These are phyloP conservation scores for Chymomyza costata DNA, from an alignment of 1,140 invertebrate genomes.

Conservation along the genomic window DNA sequence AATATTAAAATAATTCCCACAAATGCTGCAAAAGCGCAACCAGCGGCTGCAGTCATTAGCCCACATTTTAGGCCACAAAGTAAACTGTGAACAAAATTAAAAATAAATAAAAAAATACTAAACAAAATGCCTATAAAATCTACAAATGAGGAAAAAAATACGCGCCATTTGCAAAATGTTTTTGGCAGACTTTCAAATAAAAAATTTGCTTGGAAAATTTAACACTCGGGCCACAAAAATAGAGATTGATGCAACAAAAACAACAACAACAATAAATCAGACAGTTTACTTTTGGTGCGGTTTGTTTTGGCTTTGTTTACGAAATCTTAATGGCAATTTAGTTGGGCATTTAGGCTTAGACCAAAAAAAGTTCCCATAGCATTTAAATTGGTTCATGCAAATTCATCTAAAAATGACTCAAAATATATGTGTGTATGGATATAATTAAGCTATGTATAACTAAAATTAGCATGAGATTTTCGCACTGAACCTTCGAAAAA, in stretches of 20 bases:
- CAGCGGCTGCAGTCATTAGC: constrained; percentile 54
- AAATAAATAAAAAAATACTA: constrained; percentile 13
- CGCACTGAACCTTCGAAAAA: constrained; percentile 24
- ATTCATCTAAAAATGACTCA: constrained; percentile 29
- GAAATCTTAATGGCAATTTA: too few relatives aligned
- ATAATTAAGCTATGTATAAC: constrained; percentile 30
- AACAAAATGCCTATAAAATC: constrained; percentile 30
- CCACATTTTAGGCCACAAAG: constrained; percentile 52
- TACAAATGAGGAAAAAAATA: constrained; percentile 23
- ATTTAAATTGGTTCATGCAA: too few relatives aligned
- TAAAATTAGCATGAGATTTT: constrained; percentile 58
- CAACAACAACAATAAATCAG: constrained; percentile 21
- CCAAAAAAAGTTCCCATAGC: too few relatives aligned
- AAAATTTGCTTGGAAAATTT: constrained; percentile 26
- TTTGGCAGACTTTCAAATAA: constrained; percentile 50
- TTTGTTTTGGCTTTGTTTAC: too few relatives aligned
- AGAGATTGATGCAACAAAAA: constrained; percentile 8
- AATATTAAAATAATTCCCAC: constrained; percentile 13
- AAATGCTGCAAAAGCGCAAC: constrained; percentile 22
- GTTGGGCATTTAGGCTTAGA: too few relatives aligned
- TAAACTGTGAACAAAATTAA: constrained; percentile 13
- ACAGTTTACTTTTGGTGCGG: background rate
- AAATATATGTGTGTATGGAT: too few relatives aligned
- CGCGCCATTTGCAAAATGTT: constrained; percentile 13
- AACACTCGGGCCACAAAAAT: constrained; percentile 8